phyloP scores from a whole-genome alignment of 2,797 vertebrate genomes.

The Rhinoraja longicauda region DNA sequence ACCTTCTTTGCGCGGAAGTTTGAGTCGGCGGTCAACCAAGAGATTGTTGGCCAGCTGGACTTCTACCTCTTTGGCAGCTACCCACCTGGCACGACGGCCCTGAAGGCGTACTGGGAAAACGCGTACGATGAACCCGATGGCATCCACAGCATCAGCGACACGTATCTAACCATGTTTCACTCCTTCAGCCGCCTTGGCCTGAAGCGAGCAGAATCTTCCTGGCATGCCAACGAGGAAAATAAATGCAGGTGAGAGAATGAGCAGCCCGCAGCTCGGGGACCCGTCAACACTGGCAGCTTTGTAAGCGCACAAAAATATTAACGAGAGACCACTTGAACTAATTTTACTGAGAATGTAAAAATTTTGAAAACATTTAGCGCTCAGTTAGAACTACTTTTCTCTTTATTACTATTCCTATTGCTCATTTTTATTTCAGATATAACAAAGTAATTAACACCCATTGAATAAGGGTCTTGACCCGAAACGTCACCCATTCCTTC shows the following conservation, averaged over 20 bases:
- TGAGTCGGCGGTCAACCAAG: slow-evolving; percentile 93
- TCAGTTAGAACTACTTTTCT: neutral
- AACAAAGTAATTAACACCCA: neutral
- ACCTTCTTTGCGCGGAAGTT: slow-evolving; percentile 98
- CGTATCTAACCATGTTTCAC: slow-evolving; percentile 81
- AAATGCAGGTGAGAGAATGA: slow-evolving; percentile 75
- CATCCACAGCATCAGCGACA: slow-evolving; percentile 71
- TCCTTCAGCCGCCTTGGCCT: slow-evolving; percentile 81
- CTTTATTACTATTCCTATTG: neutral
- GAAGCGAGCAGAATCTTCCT: slow-evolving; percentile 63
- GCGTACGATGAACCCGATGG: slow-evolving; percentile 83
- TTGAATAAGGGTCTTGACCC: no score
- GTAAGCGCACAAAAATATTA: no score
- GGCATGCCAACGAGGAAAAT: slow-evolving; percentile 69
- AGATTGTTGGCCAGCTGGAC: slow-evolving; percentile 91
- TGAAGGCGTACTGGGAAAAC: slow-evolving; percentile 92
- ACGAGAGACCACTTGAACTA: neutral
- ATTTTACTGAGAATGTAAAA: neutral
- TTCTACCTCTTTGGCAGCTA: slow-evolving; percentile 80
- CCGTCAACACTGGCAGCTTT: neutral
- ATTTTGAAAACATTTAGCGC: neutral
- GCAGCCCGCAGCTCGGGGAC: neutral
- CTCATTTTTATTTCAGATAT: neutral
- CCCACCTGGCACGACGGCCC: slow-evolving; percentile 69
- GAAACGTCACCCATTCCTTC: no score